Conservation (phyloP, 2,888 invertebrate genomes). For the Halocaridina rubra region DNA sequence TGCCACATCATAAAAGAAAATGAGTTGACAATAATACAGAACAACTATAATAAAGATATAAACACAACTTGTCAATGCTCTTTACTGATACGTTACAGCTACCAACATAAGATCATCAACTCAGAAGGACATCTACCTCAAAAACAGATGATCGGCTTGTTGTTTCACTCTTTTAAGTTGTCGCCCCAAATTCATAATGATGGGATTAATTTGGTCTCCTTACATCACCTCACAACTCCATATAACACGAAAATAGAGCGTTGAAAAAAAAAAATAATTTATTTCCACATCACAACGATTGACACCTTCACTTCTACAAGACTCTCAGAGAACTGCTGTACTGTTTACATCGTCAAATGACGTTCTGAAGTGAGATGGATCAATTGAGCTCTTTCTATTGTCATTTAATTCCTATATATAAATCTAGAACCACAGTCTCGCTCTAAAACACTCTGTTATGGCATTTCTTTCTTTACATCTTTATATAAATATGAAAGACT, state of each 20-base stretch:
- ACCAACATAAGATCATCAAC: no score
- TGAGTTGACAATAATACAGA: no score
- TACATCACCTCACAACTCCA: background rate
- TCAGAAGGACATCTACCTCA: slow-evolving; percentile 26
- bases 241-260: background rate
- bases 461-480: background rate
- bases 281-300: background rate
- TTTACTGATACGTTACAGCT: no score
- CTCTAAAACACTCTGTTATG: background rate
- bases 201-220: no score
- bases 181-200: slow-evolving; percentile 42
- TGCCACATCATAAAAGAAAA: no score
- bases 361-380: background rate
- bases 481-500: background rate
- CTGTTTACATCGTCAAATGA: slow-evolving; percentile 36
- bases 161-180: slow-evolving; percentile 38
- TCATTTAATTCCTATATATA: no score
- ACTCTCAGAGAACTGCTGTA: slow-evolving; percentile 24
- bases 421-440: background rate
- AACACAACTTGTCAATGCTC: no score
- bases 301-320: background rate
- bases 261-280: background rate
- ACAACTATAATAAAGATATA: no score
- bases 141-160: slow-evolving; percentile 42
- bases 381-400: background rate